Base-by-base conservation (phyloP, 1,140 invertebrate species). In the Pogonognathellus flavescens region DNA sequence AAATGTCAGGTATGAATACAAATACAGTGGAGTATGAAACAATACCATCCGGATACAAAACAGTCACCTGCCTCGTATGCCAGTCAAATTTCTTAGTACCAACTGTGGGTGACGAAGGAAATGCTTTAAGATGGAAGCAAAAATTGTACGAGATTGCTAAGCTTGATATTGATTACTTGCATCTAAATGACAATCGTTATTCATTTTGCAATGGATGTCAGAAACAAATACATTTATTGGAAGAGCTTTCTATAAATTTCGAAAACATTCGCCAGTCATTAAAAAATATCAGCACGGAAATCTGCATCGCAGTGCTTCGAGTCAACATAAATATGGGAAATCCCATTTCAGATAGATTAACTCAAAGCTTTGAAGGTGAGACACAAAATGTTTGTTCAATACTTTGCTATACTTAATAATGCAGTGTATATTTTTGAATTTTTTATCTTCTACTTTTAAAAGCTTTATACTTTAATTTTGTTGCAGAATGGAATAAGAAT, bases 161-260 rank as follows among this genome's bases (percentile, higher is more conserved):
- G 7, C 13, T 83, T 1, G 18, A 83, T 18, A 10, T 49, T 53
- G n/a, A 5, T 10, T 83, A 83, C 49, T 66, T 83, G 7, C 18
- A 52, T 52, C 50, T 52, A 4, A 6, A 66, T 70, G 41, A 83
- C 11, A 49, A 70, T 52, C n/a, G 13, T 16, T 55, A 14, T 11
- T 53, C 59, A 0, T 70, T 66, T 83, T 83, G 82, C 31, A 50
- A 70, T 4, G 18, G 18, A 1, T 83, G 82, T 49, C 25, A 83
- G 16, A 50, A 49, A n/a, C 31, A 83, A 66, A 70, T 83, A 18
- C 10, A 50, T 13, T 7, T 66, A 14, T 55, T 83, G 25, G 60
- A 55, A 70, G 82, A 83, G 14, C 0, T 18, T 14, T 70, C 13
- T 18, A 53, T 20, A 5, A 52, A 20, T 7, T 83, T 83, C 53